Percentiles rank a stretch among this genome's conserved stretches.
Evolutionary conservation across 2,797 vertebrate species (phyloP).

Genomic region (Hippoglossus hippoglossus): DNA sequence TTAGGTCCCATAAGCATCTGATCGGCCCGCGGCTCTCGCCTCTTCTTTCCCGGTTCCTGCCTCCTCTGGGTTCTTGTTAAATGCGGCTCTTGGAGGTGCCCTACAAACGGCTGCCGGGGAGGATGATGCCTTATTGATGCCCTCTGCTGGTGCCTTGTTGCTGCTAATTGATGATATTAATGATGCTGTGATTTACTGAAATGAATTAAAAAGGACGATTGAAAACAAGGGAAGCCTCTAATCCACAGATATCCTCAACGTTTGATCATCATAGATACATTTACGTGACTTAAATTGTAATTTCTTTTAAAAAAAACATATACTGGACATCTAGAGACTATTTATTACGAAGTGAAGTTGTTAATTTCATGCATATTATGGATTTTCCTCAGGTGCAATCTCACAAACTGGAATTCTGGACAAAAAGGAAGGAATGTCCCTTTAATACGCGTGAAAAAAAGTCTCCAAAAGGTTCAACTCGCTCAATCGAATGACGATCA

Average conservation of each 20-base stretch:
- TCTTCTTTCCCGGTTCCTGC: constrained; percentile 9
- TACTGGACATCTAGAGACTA: not conserved
- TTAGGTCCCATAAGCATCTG: constrained; percentile 42
- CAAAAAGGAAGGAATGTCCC: not conserved
- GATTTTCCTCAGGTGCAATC: not conserved
- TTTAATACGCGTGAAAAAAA: not conserved
- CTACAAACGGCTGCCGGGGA: constrained; percentile 37
- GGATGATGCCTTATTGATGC: constrained; percentile 58
- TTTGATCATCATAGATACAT: not conserved
- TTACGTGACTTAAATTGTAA: not conserved
- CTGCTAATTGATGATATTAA: constrained; percentile 51
- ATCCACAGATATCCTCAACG: not conserved
- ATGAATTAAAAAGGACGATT: not conserved
- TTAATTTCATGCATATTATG: no score
- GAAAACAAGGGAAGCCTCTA: not conserved
- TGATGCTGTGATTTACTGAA: constrained; percentile 23
- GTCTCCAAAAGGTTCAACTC: not conserved
- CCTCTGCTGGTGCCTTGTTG: constrained; percentile 60
- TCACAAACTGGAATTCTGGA: not conserved
- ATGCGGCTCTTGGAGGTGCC: constrained; percentile 35
- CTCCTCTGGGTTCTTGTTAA: constrained; percentile 42
- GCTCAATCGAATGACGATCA: not conserved
- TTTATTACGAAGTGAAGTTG: no score
- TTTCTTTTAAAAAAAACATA: not conserved
- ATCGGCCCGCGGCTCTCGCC: constrained; percentile 20